These are phyloP conservation scores for Drosophila novamexicana DNA, from an alignment of 1,140 invertebrate species.

Conservation along the genomic window DNA sequence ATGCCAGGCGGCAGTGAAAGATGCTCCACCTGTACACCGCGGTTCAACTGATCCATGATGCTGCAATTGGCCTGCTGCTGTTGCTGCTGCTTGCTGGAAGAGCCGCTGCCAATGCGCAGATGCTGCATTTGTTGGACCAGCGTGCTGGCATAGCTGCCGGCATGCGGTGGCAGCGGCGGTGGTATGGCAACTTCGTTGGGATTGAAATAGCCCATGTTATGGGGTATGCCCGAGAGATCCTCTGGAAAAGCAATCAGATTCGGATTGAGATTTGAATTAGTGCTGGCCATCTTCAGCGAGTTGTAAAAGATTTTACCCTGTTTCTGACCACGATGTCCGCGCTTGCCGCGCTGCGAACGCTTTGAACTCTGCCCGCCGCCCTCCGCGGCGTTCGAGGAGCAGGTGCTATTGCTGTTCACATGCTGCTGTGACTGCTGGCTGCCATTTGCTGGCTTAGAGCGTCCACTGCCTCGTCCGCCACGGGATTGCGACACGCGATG, in stretches of 20 bases:
- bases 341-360: constrained; percentile 70
- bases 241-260: constrained; percentile 35
- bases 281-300: background rate
- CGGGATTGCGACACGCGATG: constrained; percentile 28
- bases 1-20: constrained; percentile 92
- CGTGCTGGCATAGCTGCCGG: constrained; percentile 68
- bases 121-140: constrained; percentile 68
- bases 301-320: constrained; percentile 49
- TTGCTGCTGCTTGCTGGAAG: constrained; percentile 39
- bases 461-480: constrained; percentile 48
- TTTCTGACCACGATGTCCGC: constrained; percentile 67
- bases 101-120: constrained; percentile 55
- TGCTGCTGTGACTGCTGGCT: constrained; percentile 28
- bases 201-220: constrained; percentile 82
- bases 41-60: constrained; percentile 87
- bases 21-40: constrained; percentile 88
- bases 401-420: constrained; percentile 42
- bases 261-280: background rate
- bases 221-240: constrained; percentile 76
- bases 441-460: constrained; percentile 31
- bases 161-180: constrained; percentile 42
- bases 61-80: constrained; percentile 77
- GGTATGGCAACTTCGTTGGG: constrained; percentile 81
- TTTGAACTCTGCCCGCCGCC: constrained; percentile 33
- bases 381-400: constrained; percentile 32